Conservation (phyloP, 2,113 vertebrate species). For the Mobula hypostoma region DNA sequence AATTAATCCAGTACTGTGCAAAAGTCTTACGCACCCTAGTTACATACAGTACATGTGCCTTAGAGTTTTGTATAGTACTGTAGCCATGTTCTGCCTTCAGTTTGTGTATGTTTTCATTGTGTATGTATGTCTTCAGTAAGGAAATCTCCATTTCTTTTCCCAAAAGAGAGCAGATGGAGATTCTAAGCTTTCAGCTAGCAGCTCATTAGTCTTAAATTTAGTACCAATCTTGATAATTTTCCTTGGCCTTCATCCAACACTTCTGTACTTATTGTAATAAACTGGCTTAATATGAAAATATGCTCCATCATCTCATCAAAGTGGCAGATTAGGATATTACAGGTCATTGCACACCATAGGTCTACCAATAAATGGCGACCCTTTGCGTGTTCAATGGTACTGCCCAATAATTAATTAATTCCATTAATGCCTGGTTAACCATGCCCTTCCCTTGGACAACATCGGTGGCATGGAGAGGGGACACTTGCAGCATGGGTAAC, state of each 20-base stretch:
- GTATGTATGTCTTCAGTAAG: neutral
- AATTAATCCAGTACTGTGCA: no score
- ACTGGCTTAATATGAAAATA: neutral
- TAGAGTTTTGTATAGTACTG: no score
- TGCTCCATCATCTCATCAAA: neutral
- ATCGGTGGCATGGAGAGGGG: no score
- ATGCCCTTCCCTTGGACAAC: no score
- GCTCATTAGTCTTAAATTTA: neutral
- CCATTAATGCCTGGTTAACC: neutral
- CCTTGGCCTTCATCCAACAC: neutral
- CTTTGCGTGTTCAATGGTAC: neutral
- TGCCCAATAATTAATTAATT: neutral
- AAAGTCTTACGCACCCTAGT: no score
- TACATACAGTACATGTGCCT: no score
- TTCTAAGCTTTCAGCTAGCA: neutral
- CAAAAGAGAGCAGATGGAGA: neutral
- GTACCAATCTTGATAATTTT: neutral
- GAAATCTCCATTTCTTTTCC: neutral
- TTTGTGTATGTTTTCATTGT: neutral
- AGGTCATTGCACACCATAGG: neutral
- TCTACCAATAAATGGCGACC: neutral
- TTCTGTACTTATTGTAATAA: neutral
- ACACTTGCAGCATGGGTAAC: no score
- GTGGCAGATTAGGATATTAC: neutral
- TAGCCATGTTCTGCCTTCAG: neutral